phyloP scores from a whole-genome alignment of 1,140 invertebrate genomes.

The Ridgeia piscesae region DNA sequence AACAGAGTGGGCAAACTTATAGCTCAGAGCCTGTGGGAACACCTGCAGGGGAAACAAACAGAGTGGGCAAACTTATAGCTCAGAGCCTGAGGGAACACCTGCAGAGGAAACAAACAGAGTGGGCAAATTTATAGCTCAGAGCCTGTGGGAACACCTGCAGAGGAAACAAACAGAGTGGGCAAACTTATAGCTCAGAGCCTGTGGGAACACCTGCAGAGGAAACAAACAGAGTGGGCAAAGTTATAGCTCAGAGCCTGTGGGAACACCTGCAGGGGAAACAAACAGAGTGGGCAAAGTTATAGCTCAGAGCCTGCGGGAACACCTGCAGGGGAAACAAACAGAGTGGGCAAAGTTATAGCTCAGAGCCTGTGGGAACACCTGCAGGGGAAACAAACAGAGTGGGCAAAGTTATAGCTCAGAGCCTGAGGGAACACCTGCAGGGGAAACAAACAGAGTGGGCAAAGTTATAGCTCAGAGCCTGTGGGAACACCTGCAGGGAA shows the following conservation, averaged over 20 bases:
- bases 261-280: slow-evolving; percentile 45
- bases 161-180: too few species aligned
- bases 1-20: background rate
- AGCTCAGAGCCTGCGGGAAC: slow-evolving; percentile 49
- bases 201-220: slow-evolving; percentile 17
- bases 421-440: slow-evolving; percentile 14
- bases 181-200: background rate
- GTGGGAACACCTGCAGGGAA: slow-evolving; percentile 47
- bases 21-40: too few species aligned
- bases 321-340: slow-evolving; percentile 37
- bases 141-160: slow-evolving; percentile 51
- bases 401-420: background rate
- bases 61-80: slow-evolving; percentile 46
- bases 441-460: slow-evolving; percentile 30
- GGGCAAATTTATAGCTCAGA: slow-evolving; percentile 46
- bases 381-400: background rate
- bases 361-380: slow-evolving; percentile 26
- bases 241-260: slow-evolving; percentile 51
- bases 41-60: too few species aligned
- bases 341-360: slow-evolving; percentile 43
- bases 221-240: slow-evolving; percentile 30
- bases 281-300: slow-evolving; percentile 38
- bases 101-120: background rate
- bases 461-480: slow-evolving; percentile 49
- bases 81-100: slow-evolving; percentile 53